These are phyloP conservation scores for Xestia c-nigrum DNA, from an alignment of 2,888 invertebrate genomes.

Conservation along the genomic window DNA sequence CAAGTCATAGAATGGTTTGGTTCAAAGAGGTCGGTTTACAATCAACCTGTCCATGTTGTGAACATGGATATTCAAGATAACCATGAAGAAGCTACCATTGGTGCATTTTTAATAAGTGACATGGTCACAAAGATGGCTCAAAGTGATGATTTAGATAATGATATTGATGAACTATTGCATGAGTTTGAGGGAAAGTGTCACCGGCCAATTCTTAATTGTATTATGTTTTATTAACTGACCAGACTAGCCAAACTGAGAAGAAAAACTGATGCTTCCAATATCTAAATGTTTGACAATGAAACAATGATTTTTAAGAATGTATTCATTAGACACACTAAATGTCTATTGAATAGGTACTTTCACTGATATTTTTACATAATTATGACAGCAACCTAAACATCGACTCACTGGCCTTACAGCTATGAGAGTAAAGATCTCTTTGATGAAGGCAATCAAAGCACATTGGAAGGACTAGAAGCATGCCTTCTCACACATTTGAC, in stretches of 20 bases:
- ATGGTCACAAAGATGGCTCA: conserved; percentile 97
- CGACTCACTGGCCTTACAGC: neutral
- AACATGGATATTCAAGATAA: conserved; percentile 99
- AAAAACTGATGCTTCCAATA: conserved; percentile 50
- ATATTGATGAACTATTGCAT: conserved; percentile 98
- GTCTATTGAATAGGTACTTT: neutral
- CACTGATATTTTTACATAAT: neutral
- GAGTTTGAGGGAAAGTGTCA: conserved; percentile 97
- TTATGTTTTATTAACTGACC: conserved; percentile 95
- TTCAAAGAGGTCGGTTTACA: conserved; percentile 93
- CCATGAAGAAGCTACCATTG: conserved; percentile 99
- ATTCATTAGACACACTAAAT: conserved; percentile 1
- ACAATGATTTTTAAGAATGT: conserved; percentile 29
- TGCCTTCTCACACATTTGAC: neutral
- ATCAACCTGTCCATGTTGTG: conserved; percentile 98
- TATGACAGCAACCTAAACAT: neutral
- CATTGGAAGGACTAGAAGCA: neutral
- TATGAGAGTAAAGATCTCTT: neutral
- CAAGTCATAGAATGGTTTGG: conserved; percentile 99
- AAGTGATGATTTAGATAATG: conserved; percentile 98
- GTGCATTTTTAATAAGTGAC: conserved; percentile 99
- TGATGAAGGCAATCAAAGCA: neutral
- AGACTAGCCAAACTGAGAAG: conserved; percentile 32
- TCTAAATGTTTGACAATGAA: conserved; percentile 35
- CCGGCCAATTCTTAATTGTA: conserved; percentile 97